Evolutionary conservation across 2,888 invertebrate genomes (phyloP), one percentile per base, ranked within the genome.

Genomic region (Drosophila mercatorum): DNA sequence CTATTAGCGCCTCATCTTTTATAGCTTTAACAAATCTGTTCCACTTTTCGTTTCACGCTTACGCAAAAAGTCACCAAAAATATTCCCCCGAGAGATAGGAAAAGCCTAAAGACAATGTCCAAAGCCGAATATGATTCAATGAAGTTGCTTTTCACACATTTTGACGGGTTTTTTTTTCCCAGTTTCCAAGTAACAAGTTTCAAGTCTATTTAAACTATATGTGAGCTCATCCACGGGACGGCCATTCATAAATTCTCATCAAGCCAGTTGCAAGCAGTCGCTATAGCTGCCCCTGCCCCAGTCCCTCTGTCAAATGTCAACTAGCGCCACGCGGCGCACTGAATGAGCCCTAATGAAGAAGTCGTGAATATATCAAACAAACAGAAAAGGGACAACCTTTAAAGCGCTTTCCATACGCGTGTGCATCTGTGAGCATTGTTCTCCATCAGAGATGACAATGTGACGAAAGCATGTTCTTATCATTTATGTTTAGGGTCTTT

Each of bases 301-400:
- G 5, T 17, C 63, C 71, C 56, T 38, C 75, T 77, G 86, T 87
- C 88, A 87, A 78, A 87, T 79, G 86, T 86, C 88, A 86, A 86
- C 80, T 72, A 87, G 83, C 83, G 86, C 87, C 86, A 87, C 88
- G 86, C 86, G 88, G 86, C 88, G 76, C 60, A 64, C 75, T 73
- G 70, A 86, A 86, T 81, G 83, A 80, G 69, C 56, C 57, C 74
- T 83, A 85, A 87, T 87, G 81, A 85, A 71, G 72, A 71, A 81
- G 80, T 78, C 67, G 65, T 56, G 81, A 62, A 68, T 82, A 64
- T 34, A 6, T 43, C 34, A 26, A 26, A 22, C 22, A 22, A 49
- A 49, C 10, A 8, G 31, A 38, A 52, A 75, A 67, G 69, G 76
- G 55, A 74, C 63, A 67, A 74, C 52, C 55, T 65, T 64, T 58